Conservation (phyloP, 2,888 invertebrate genomes). For the Listrodromus nycthemerus region DNA sequence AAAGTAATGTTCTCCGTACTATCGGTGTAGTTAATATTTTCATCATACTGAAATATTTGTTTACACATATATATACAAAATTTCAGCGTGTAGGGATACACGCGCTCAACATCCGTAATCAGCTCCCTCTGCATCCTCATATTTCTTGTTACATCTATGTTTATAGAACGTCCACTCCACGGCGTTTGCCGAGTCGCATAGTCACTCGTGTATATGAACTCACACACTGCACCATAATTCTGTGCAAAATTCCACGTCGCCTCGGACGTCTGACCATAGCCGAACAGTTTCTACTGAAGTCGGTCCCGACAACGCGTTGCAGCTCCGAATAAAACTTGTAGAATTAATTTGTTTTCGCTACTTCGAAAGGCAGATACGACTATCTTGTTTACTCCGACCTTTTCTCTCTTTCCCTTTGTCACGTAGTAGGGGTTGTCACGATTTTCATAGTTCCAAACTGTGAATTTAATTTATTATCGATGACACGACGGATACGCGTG, state of each 20-base stretch:
- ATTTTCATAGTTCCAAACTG: neutral
- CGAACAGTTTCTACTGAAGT: slow-evolving; percentile 41
- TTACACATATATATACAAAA: too few relatives aligned
- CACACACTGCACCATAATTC: slow-evolving; percentile 14
- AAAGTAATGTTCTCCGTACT: too few relatives aligned
- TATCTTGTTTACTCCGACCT: neutral
- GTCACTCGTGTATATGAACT: slow-evolving; percentile 25
- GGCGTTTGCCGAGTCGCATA: neutral
- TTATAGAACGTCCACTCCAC: neutral
- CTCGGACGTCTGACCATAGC: slow-evolving; percentile 55
- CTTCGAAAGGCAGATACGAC: neutral
- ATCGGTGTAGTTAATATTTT: too few relatives aligned
- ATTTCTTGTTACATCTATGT: slow-evolving; percentile 34
- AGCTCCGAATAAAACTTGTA: neutral
- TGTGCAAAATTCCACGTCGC: slow-evolving; percentile 34
- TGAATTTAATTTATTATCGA: slow-evolving; percentile 9
- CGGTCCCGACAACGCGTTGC: neutral
- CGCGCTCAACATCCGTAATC: slow-evolving; percentile 3
- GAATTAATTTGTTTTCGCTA: neutral
- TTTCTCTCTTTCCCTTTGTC: neutral
- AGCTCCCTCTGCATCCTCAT: slow-evolving; percentile 3
- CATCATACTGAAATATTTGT: too few relatives aligned
- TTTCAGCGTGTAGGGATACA: too few relatives aligned
- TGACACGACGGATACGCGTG: neutral
- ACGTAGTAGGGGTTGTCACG: neutral